Evolutionary conservation across 1,140 invertebrate species (phyloP).

Genomic region (Tetragonula clypearis): DNA sequence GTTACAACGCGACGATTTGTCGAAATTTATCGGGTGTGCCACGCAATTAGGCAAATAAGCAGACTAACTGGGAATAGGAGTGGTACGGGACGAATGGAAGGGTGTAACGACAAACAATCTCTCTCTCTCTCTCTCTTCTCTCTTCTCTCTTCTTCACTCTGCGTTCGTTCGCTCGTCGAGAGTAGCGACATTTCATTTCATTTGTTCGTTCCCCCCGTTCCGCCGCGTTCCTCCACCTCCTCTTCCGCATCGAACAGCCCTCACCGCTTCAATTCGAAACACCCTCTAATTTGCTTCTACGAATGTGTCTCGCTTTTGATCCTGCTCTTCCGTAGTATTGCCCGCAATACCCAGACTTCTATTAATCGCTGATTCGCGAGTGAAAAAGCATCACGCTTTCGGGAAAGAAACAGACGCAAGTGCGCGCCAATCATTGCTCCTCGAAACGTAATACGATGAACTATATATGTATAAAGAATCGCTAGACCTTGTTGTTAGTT

Average conservation of each 20-base stretch:
- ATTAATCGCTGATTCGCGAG: conserved; percentile 52
- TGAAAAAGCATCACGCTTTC: conserved; percentile 8
- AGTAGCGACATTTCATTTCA: conserved; percentile 80
- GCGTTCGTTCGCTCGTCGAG: conserved; percentile 63
- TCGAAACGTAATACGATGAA: no score
- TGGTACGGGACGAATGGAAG: conserved; percentile 71
- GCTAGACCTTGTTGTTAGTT: no score
- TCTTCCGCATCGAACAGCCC: conserved; percentile 71
- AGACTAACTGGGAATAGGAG: conserved; percentile 75
- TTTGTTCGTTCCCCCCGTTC: conserved; percentile 77
- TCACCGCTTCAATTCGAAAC: conserved; percentile 71
- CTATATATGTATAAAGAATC: no score
- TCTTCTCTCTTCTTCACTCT: conserved; percentile 63
- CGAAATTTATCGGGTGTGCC: conserved; percentile 77
- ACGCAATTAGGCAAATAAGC: conserved; percentile 80
- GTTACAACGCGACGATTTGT: conserved; percentile 73
- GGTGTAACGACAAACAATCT: conserved; percentile 79
- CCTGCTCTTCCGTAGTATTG: conserved; percentile 49
- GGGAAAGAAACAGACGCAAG: not conserved
- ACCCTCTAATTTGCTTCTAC: conserved; percentile 80
- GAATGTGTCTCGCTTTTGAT: conserved; percentile 64
- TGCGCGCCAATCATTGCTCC: no score
- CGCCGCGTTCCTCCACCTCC: conserved; percentile 57
- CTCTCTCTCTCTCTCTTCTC: conserved; percentile 67
- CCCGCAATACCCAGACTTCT: conserved; percentile 34